These are phyloP conservation scores for Cepaea hortensis DNA, from an alignment of 2,888 invertebrate genomes.

Conservation along the genomic window DNA sequence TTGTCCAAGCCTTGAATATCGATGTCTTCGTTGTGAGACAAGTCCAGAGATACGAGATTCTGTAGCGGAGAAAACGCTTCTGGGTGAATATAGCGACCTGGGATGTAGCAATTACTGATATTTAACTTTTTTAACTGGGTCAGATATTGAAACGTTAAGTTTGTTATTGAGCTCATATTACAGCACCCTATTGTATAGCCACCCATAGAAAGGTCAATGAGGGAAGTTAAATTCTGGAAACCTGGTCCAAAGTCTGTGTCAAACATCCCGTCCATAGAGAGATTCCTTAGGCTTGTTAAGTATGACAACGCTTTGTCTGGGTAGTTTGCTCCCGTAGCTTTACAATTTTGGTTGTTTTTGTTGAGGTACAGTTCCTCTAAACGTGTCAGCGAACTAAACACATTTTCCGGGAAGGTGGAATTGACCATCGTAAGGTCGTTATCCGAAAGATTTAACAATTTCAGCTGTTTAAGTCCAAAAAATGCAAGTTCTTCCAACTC, in stretches of 20 bases:
- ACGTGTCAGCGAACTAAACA: background rate
- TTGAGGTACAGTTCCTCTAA: slow-evolving; percentile 17
- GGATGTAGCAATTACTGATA: slow-evolving; percentile 37
- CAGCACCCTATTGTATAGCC: slow-evolving; percentile 30
- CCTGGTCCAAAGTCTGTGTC: slow-evolving; percentile 36
- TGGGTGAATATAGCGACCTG: background rate
- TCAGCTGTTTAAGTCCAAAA: slow-evolving; percentile 18
- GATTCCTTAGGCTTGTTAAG: slow-evolving; percentile 4
- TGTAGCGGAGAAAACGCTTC: slow-evolving; percentile 32
- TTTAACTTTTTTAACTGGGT: slow-evolving; percentile 24
- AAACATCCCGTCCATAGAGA: slow-evolving; percentile 42
- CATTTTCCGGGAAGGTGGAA: background rate
- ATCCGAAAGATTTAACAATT: slow-evolving; percentile 11
- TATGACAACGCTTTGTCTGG: slow-evolving; percentile 42
- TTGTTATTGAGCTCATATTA: slow-evolving; percentile 14
- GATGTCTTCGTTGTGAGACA: slow-evolving; percentile 43
- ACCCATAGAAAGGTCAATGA: slow-evolving; percentile 27
- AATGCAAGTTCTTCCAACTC: slow-evolving; percentile 7
- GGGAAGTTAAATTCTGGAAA: slow-evolving; percentile 25
- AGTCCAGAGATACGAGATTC: slow-evolving; percentile 37
- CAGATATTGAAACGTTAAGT: slow-evolving; percentile 33
- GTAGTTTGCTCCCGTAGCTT: background rate
- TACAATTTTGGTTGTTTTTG: background rate
- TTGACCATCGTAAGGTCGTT: slow-evolving; percentile 17
- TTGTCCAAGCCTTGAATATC: slow-evolving; percentile 39